Percentiles rank a stretch among this genome's conserved stretches.
phyloP scores from a whole-genome alignment of 2,888 invertebrate genomes.

The Cheilosia soror region DNA sequence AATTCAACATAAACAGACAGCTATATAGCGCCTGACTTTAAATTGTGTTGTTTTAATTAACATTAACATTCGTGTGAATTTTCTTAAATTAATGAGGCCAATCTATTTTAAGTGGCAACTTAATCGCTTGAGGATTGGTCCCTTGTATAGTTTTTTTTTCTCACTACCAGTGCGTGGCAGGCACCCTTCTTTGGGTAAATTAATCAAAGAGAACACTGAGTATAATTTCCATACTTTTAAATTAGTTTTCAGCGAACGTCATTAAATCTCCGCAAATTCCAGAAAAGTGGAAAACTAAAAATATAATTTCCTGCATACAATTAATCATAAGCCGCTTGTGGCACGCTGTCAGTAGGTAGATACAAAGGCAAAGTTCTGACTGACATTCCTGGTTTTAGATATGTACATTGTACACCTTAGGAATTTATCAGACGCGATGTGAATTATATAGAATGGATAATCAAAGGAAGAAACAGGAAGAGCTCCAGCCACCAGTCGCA shows the following conservation, averaged over 20 bases:
- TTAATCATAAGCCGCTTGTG: slow-evolving; percentile 43
- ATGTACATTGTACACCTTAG: slow-evolving; percentile 24
- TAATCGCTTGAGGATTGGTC: slow-evolving; percentile 7
- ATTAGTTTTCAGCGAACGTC: slow-evolving; percentile 34
- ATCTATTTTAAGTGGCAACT: slow-evolving; percentile 12
- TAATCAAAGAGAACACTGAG: slow-evolving; percentile 38
- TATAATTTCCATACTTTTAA: slow-evolving; percentile 13
- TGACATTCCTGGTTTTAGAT: slow-evolving; percentile 17
- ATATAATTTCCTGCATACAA: slow-evolving; percentile 47
- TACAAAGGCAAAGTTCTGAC: slow-evolving; percentile 10
- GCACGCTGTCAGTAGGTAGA: slow-evolving; percentile 11
- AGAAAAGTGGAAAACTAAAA: slow-evolving; percentile 6
- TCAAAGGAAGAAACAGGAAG: slow-evolving; percentile 19
- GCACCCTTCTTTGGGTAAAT: neutral
- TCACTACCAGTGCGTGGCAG: neutral
- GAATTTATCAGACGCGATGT: slow-evolving; percentile 24
- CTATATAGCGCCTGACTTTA: too few species aligned
- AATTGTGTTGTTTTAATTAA: slow-evolving; percentile 13
- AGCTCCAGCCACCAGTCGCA: neutral
- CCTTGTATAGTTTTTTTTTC: neutral
- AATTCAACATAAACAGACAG: too few species aligned
- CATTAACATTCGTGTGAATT: neutral
- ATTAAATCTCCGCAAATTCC: neutral
- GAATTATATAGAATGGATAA: slow-evolving; percentile 22
- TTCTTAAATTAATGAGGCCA: slow-evolving; percentile 7